Conservation (phyloP, 2,888 invertebrate genomes). For the Cheiracanthium punctorium region DNA sequence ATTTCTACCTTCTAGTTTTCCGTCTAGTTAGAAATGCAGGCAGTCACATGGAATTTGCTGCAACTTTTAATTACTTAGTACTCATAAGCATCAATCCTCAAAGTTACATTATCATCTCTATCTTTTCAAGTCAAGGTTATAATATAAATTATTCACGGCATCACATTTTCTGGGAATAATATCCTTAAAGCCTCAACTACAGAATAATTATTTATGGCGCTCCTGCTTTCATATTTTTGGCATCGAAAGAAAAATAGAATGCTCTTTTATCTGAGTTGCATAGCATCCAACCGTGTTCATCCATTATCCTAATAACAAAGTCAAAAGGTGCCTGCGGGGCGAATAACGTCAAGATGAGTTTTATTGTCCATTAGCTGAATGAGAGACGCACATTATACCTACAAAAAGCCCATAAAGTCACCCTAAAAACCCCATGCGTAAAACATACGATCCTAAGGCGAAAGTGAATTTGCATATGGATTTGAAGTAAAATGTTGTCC, state of each 20-base stretch:
- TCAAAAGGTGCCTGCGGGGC: neutral
- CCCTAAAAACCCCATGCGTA: neutral
- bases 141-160: too few species aligned
- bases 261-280: neutral
- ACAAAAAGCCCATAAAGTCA: neutral
- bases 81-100: too few species aligned
- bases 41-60: too few species aligned
- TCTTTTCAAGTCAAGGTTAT: too few species aligned
- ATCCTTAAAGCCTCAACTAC: too few species aligned
- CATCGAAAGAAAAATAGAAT: neutral
- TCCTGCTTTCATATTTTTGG: neutral
- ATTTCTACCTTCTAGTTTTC: too few species aligned
- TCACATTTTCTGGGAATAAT: too few species aligned
- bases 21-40: too few species aligned
- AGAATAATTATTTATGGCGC: neutral
- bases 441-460: neutral
- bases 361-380: constrained; percentile 15
- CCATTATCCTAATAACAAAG: neutral
- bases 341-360: neutral
- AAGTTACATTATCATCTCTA: too few species aligned
- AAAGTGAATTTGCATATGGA: too few species aligned
- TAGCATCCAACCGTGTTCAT: neutral
- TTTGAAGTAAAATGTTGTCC: too few species aligned
- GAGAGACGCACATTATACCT: neutral
- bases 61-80: too few species aligned